phyloP scores from a whole-genome alignment of 64 coral and sea anemone species.

The Acropora tenuis region DNA sequence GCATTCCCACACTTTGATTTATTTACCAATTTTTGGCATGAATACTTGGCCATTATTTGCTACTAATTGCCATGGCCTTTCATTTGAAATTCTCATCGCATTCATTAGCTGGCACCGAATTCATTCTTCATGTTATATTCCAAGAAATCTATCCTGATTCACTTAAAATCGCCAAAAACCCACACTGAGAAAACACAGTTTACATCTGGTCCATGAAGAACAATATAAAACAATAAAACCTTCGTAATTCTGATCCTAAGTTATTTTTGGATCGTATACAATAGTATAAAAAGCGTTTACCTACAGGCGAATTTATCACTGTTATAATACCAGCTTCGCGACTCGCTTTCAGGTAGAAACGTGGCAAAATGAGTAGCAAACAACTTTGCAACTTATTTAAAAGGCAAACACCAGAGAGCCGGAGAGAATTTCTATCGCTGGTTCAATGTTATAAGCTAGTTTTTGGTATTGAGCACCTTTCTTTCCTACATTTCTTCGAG shows the following conservation, averaged over 20 bases:
- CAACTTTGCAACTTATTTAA: too few species aligned
- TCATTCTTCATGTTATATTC: background rate
- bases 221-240: background rate
- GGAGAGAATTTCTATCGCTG: too few species aligned
- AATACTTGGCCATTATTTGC: background rate
- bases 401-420: too few species aligned
- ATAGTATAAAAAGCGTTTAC: too few species aligned
- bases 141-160: background rate
- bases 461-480: too few species aligned
- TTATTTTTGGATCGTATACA: background rate
- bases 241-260: background rate
- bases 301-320: too few species aligned
- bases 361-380: too few species aligned
- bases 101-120: background rate
- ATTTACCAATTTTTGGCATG: background rate
- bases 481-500: too few species aligned
- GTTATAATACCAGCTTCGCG: too few species aligned
- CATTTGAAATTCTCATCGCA: conserved; percentile 4
- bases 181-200: background rate
- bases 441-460: too few species aligned
- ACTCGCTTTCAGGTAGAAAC: too few species aligned
- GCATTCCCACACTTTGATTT: background rate
- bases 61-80: background rate
- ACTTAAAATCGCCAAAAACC: background rate
- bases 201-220: background rate